Conservation (phyloP, 2,888 invertebrate genomes). For the Troides aeacus region DNA sequence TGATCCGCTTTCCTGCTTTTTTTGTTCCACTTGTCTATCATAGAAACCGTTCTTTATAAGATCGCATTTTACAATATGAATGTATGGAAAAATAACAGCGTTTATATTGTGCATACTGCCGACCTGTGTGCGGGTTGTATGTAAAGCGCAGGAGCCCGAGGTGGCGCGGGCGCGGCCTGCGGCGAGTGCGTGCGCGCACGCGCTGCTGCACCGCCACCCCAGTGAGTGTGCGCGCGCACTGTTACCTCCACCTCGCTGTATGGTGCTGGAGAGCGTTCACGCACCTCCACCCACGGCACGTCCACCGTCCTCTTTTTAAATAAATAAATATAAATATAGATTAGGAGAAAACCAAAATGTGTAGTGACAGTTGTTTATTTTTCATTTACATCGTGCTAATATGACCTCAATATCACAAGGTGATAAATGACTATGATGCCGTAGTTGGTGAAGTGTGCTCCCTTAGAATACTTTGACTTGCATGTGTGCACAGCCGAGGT, state of each 20-base stretch:
- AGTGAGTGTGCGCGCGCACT: constrained; percentile 90
- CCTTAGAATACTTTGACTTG: too few relatives aligned
- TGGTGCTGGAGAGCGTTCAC: constrained; percentile 75
- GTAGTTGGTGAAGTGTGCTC: too few relatives aligned
- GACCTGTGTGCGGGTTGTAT: constrained; percentile 62
- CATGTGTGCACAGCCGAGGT: too few relatives aligned
- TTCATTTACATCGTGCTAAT: too few relatives aligned
- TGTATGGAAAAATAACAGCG: too few relatives aligned
- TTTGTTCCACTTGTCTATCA: too few relatives aligned
- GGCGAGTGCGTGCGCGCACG: constrained; percentile 86
- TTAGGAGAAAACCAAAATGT: background rate
- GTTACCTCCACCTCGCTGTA: constrained; percentile 86
- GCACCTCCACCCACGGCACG: constrained; percentile 75
- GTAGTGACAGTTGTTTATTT: too few relatives aligned
- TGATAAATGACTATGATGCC: too few relatives aligned
- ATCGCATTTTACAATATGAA: too few relatives aligned
- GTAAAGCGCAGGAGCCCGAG: constrained; percentile 85
- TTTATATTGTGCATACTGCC: background rate
- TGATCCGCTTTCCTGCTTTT: too few relatives aligned
- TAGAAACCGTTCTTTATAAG: too few relatives aligned
- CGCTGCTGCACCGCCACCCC: constrained; percentile 87
- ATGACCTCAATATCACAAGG: too few relatives aligned
- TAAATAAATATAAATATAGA: background rate
- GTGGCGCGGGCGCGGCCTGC: constrained; percentile 88
- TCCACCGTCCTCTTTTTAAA: constrained; percentile 71